phyloP scores from a whole-genome alignment of 2,797 vertebrate genomes.

The Rhabdophis nuchalis region DNA sequence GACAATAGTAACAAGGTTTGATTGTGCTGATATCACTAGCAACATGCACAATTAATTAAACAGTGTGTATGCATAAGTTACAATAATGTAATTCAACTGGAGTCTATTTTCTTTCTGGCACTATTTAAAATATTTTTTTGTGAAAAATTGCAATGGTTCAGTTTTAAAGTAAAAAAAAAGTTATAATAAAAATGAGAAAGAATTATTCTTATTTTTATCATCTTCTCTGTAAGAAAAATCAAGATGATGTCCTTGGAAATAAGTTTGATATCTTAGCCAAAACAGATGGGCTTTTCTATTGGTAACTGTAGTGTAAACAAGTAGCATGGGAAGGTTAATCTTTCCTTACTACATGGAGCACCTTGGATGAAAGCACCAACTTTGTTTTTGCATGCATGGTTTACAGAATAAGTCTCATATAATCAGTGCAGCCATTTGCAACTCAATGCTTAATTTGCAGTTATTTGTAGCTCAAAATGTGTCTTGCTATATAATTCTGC shows the following conservation, averaged over 20 bases:
- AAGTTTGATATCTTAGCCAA: neutral
- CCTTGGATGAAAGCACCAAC: neutral
- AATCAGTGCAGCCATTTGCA: slow-evolving; percentile 52
- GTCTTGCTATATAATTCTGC: slow-evolving; percentile 32
- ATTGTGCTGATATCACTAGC: neutral
- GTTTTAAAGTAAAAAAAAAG: neutral
- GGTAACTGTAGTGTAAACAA: neutral
- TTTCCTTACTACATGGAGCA: neutral
- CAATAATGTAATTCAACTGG: neutral
- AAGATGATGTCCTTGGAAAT: neutral
- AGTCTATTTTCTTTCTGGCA: neutral
- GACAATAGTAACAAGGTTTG: neutral
- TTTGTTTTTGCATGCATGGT: neutral
- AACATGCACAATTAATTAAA: neutral
- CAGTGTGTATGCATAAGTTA: neutral
- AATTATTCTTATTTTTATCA: neutral
- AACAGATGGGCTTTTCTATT: neutral
- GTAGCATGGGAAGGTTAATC: slow-evolving; percentile 2
- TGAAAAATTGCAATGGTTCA: neutral
- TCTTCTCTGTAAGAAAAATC: neutral
- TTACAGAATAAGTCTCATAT: slow-evolving; percentile 28
- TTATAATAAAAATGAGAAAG: neutral
- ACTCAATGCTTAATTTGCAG: slow-evolving; percentile 47
- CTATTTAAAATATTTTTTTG: neutral
- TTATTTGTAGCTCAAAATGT: slow-evolving; percentile 46